Conservation (phyloP, 1,140 invertebrate species). For the Cylas formicarius region DNA sequence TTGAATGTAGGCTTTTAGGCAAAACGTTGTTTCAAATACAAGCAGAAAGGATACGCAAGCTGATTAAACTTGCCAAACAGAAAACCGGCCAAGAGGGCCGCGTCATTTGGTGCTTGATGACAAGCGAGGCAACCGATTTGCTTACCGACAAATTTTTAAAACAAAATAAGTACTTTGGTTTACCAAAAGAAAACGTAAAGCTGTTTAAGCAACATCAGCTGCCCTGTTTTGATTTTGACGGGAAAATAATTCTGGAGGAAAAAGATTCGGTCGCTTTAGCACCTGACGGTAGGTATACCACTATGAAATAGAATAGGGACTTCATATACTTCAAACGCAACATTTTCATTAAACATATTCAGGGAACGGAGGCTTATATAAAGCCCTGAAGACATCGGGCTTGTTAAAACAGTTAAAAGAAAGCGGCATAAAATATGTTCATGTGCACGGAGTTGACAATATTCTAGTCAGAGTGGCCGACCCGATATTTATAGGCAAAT, state of each 20-base stretch:
- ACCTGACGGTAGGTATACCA: slow-evolving; percentile 68
- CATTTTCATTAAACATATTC: not conserved
- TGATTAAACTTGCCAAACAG: slow-evolving; percentile 70
- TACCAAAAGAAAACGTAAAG: slow-evolving; percentile 73
- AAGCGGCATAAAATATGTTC: slow-evolving; percentile 81
- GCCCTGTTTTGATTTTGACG: slow-evolving; percentile 91
- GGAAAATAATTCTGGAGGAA: slow-evolving; percentile 84
- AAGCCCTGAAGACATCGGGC: slow-evolving; percentile 66
- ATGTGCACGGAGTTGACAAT: slow-evolving; percentile 98
- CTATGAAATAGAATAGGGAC: not conserved
- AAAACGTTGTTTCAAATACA: slow-evolving; percentile 94
- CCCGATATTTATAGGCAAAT: slow-evolving; percentile 94
- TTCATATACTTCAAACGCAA: not conserved
- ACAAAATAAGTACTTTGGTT: slow-evolving; percentile 78
- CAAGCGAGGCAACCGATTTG: slow-evolving; percentile 87
- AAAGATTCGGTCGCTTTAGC: slow-evolving; percentile 75
- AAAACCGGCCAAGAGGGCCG: slow-evolving; percentile 54
- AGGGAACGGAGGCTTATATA: slow-evolving; percentile 89
- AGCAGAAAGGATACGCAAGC: slow-evolving; percentile 77
- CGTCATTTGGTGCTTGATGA: slow-evolving; percentile 96
- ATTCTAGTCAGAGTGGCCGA: slow-evolving; percentile 97
- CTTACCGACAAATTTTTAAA: slow-evolving; percentile 78
- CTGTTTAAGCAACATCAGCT: slow-evolving; percentile 90
- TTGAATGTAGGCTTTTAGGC: slow-evolving; percentile 55
- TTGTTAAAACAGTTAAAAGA: slow-evolving; percentile 78